Percentiles rank a stretch among this genome's conserved stretches.
phyloP scores from a whole-genome alignment of 2,888 invertebrate genomes.

The Pristionchus exspectatus region DNA sequence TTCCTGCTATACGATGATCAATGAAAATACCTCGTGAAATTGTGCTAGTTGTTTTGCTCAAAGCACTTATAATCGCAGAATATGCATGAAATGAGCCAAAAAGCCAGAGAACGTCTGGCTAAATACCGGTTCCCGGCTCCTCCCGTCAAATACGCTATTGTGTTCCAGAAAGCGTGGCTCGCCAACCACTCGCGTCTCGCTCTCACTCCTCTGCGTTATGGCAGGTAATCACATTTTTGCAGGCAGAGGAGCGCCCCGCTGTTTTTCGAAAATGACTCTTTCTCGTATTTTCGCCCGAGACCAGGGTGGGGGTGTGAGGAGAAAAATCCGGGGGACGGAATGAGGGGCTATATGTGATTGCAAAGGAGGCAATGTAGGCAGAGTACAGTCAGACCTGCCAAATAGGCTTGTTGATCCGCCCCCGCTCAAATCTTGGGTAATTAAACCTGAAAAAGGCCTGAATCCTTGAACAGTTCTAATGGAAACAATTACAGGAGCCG shows the following conservation, averaged over 20 bases:
- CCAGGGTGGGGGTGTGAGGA: background rate
- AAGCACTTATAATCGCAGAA: no score
- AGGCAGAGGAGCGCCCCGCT: background rate
- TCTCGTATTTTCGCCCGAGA: background rate
- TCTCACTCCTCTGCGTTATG: slow-evolving; percentile 74
- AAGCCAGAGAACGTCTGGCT: background rate
- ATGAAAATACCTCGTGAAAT: background rate
- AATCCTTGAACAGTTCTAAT: background rate
- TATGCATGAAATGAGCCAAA: background rate
- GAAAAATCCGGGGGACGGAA: background rate
- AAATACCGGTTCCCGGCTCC: background rate
- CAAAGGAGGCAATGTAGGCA: no score
- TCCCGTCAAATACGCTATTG: background rate
- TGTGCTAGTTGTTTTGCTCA: no score
- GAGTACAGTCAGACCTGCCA: no score
- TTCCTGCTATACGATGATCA: background rate
- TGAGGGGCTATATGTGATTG: no score
- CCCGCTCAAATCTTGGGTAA: no score
- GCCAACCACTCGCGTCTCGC: slow-evolving; percentile 71
- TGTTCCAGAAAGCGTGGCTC: slow-evolving; percentile 63
- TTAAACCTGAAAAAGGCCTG: background rate
- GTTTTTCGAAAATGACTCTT: slow-evolving; percentile 9
- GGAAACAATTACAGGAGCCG: slow-evolving; percentile 61
- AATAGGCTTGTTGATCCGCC: no score
- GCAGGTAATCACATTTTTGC: slow-evolving; percentile 58